These are phyloP conservation scores for Listronotus oregonensis DNA, from an alignment of 1,140 invertebrate genomes.

Conservation along the genomic window DNA sequence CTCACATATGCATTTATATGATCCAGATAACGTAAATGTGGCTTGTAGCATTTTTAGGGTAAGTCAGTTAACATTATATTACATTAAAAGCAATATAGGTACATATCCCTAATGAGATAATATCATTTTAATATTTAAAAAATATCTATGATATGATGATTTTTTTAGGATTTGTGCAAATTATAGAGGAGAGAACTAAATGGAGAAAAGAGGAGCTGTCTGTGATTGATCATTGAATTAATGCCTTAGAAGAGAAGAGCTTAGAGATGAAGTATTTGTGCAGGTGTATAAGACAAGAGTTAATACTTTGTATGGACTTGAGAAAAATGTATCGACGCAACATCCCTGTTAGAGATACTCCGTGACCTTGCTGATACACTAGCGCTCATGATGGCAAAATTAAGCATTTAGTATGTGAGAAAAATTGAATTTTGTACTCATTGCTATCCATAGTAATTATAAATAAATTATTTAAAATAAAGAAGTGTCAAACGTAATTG, in stretches of 20 bases:
- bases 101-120: too few relatives aligned
- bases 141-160: not conserved
- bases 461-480: too few relatives aligned
- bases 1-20: conserved; percentile 93
- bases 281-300: conserved; percentile 86
- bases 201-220: conserved; percentile 77
- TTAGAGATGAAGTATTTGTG: conserved; percentile 87
- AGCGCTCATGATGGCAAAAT: too few relatives aligned
- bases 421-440: too few relatives aligned
- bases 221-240: conserved; percentile 80
- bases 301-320: conserved; percentile 6
- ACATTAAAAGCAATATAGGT: too few relatives aligned
- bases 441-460: too few relatives aligned
- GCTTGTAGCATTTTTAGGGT: conserved; percentile 91
- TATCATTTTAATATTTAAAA: not conserved
- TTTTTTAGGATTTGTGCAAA: conserved; percentile 79
- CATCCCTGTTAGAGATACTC: not conserved
- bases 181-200: conserved; percentile 85
- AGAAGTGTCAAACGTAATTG: too few relatives aligned
- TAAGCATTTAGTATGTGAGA: too few relatives aligned
- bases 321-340: too few relatives aligned
- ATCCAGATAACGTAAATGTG: conserved; percentile 89
- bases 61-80: conserved; percentile 48
- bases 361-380: too few relatives aligned
- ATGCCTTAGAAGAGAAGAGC: conserved; percentile 87